Evolutionary conservation across 2,113 vertebrate species (phyloP).

Genomic region (Corynorhinus townsendii): DNA sequence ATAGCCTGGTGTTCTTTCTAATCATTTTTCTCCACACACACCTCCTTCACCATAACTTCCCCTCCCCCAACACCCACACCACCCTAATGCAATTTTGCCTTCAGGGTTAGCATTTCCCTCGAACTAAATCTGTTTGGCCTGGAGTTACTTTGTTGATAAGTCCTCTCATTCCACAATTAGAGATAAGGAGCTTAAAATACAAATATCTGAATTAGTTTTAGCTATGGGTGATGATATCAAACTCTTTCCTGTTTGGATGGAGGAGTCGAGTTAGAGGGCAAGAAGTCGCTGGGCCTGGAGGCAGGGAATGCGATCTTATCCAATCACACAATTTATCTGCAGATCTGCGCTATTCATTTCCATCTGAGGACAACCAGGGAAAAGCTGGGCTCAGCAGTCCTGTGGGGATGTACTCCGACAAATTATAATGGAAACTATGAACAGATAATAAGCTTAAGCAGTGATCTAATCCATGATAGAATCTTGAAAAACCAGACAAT

Average conservation of each 20-base stretch:
- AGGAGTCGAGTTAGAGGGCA: not conserved
- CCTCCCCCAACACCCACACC: too few relatives aligned
- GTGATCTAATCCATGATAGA: not conserved
- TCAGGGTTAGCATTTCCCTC: not conserved
- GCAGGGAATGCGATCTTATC: not conserved
- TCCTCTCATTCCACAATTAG: slow-evolving; percentile 13
- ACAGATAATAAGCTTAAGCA: slow-evolving; percentile 23
- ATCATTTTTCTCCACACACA: not conserved
- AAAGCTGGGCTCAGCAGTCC: not conserved
- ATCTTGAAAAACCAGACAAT: not conserved
- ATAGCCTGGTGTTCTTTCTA: not conserved
- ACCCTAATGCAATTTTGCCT: not conserved
- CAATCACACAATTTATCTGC: not conserved
- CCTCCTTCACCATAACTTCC: not conserved
- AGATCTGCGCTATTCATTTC: not conserved
- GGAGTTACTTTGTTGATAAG: slow-evolving; percentile 1
- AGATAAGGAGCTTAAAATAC: slow-evolving; percentile 36
- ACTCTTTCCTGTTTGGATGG: slow-evolving; percentile 38
- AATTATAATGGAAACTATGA: not conserved
- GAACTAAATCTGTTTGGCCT: not conserved
- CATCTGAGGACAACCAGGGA: not conserved
- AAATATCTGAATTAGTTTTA: slow-evolving; percentile 11
- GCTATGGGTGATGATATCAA: slow-evolving; percentile 8
- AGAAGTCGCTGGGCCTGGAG: not conserved
- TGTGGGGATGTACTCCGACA: not conserved